phyloP scores from a whole-genome alignment of 2,797 vertebrate genomes.

The Enteromius thamalakanensis region DNA sequence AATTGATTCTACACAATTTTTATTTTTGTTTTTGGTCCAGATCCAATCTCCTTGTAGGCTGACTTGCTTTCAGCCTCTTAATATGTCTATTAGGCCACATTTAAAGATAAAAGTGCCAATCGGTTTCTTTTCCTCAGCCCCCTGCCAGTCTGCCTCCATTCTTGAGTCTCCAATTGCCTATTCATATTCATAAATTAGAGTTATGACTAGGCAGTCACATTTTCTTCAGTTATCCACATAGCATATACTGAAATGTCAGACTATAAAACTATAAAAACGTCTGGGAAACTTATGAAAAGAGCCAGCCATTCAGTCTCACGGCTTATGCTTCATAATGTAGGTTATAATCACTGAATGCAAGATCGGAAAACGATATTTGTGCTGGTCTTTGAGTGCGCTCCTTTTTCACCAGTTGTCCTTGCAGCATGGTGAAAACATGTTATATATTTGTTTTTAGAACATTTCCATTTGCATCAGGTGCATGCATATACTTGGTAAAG shows the following conservation, averaged over 20 bases:
- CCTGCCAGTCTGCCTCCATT: neutral
- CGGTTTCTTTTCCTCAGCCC: conserved; percentile 1
- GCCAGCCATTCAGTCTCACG: neutral
- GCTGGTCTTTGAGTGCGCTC: neutral
- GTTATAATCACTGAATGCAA: neutral
- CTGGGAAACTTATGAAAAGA: conserved; percentile 22
- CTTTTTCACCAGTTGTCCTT: neutral
- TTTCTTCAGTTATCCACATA: conserved; percentile 15
- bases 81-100: neutral
- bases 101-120: conserved; percentile 38
- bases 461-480: neutral
- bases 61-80: conserved; percentile 1
- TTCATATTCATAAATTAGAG: neutral
- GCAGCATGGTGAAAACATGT: neutral
- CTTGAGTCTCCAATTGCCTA: neutral
- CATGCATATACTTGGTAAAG: neutral
- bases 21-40: neutral
- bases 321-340: neutral
- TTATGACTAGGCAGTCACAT: conserved; percentile 11
- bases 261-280: conserved; percentile 4
- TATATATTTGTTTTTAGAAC: neutral
- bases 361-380: neutral
- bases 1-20: neutral
- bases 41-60: neutral
- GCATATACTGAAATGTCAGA: conserved; percentile 5